Conservation (phyloP, 2,113 vertebrate genomes). For the Eublepharis macularius region DNA sequence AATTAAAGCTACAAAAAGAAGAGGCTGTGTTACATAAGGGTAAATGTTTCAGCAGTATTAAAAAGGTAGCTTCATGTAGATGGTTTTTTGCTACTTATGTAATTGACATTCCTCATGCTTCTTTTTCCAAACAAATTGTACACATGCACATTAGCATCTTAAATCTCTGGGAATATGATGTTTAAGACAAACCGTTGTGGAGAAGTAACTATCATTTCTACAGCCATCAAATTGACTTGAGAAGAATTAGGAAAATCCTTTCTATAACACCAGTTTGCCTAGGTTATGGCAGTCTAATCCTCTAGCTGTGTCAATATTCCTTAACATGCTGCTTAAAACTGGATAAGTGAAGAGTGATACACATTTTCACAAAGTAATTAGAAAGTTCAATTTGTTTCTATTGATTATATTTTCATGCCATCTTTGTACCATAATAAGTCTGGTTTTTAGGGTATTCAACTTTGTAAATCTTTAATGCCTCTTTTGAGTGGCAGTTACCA, state of each 20-base stretch:
- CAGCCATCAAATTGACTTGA: neutral
- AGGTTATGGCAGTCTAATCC: neutral
- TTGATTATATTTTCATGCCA: neutral
- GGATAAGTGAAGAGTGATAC: neutral
- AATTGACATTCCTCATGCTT: neutral
- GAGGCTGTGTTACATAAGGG: neutral
- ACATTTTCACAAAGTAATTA: neutral
- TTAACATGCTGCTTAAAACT: neutral
- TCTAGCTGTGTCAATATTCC: neutral
- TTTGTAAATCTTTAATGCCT: neutral
- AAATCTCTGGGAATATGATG: neutral
- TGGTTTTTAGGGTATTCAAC: neutral
- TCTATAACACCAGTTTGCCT: neutral
- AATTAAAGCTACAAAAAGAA: neutral
- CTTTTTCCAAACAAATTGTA: neutral
- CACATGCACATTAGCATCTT: neutral
- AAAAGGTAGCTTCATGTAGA: neutral
- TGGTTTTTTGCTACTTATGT: neutral
- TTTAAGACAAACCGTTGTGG: neutral
- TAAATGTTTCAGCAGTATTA: neutral
- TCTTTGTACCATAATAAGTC: neutral
- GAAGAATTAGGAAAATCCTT: neutral
- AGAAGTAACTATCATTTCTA: neutral
- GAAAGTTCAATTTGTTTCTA: neutral
- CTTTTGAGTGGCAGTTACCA: constrained; percentile 5